These are phyloP conservation scores for Pollenia griseotomentosa DNA, from an alignment of 2,888 invertebrate genomes.

Conservation along the genomic window DNA sequence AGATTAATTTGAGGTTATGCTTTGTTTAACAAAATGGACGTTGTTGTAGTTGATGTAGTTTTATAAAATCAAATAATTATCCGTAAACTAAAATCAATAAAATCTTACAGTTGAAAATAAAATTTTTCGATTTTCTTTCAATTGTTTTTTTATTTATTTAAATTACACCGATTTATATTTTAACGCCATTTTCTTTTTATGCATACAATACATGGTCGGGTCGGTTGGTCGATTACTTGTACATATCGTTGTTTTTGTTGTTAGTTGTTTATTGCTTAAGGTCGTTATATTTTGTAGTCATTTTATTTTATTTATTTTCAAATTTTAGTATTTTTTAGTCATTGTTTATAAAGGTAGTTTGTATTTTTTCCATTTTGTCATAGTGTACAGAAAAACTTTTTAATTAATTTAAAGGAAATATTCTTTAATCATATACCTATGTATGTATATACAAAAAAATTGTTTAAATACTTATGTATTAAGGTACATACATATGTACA, in stretches of 20 bases:
- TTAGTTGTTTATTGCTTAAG: slow-evolving; percentile 56
- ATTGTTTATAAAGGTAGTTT: slow-evolving; percentile 41
- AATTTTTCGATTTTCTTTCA: neutral
- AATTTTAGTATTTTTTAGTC: slow-evolving; percentile 36
- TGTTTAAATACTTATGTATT: neutral
- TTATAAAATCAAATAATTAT: slow-evolving; percentile 18
- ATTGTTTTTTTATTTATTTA: neutral
- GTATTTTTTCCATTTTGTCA: neutral
- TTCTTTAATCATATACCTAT: neutral
- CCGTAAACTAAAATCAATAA: slow-evolving; percentile 10
- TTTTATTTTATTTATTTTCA: slow-evolving; percentile 47
- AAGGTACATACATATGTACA: neutral
- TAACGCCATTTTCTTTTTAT: slow-evolving; percentile 29
- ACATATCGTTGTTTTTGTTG: slow-evolving; percentile 23
- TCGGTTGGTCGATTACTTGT: slow-evolving; percentile 3
- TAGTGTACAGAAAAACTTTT: neutral
- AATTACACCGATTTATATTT: slow-evolving; percentile 23
- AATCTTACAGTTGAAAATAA: neutral
- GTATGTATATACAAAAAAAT: neutral
- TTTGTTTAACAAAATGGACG: slow-evolving; percentile 32
- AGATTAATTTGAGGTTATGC: slow-evolving; percentile 30
- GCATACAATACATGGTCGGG: neutral
- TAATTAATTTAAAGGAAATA: slow-evolving; percentile 20
- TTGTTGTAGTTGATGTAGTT: neutral
- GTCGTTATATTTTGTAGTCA: slow-evolving; percentile 57